phyloP scores from a whole-genome alignment of 2,113 vertebrate genomes.

The Menura novaehollandiae region DNA sequence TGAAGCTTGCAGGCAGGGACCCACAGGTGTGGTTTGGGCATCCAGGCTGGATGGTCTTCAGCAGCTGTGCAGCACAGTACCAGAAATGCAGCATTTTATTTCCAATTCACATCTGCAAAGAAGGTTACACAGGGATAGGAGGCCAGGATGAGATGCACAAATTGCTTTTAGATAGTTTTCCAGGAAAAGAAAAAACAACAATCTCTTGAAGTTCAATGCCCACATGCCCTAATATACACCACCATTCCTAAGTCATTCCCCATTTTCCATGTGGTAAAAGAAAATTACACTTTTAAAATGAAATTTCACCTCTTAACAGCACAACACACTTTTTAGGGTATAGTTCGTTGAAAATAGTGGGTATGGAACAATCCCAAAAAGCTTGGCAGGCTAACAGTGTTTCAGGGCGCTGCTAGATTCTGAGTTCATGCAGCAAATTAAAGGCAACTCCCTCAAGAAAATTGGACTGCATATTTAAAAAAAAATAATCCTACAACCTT shows the following conservation, averaged over 20 bases:
- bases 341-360: background rate
- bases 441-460: conserved; percentile 53
- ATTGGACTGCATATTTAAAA: background rate
- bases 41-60: background rate
- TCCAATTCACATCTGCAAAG: background rate
- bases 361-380: background rate
- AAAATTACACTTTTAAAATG: fast-evolving
- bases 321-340: background rate
- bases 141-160: background rate
- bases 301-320: background rate
- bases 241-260: background rate
- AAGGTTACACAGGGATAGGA: background rate
- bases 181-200: background rate
- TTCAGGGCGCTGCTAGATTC: conserved; percentile 30
- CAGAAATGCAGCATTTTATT: background rate
- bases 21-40: background rate
- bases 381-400: background rate
- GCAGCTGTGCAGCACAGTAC: background rate
- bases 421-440: conserved; percentile 46
- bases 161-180: background rate
- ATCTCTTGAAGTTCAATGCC: background rate
- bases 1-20: background rate
- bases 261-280: background rate
- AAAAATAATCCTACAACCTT: background rate
- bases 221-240: background rate